Evolutionary conservation across 2,797 vertebrate genomes (phyloP), one percentile per base, ranked within the genome.

Genomic region (Pseudochirops corinnae): DNA sequence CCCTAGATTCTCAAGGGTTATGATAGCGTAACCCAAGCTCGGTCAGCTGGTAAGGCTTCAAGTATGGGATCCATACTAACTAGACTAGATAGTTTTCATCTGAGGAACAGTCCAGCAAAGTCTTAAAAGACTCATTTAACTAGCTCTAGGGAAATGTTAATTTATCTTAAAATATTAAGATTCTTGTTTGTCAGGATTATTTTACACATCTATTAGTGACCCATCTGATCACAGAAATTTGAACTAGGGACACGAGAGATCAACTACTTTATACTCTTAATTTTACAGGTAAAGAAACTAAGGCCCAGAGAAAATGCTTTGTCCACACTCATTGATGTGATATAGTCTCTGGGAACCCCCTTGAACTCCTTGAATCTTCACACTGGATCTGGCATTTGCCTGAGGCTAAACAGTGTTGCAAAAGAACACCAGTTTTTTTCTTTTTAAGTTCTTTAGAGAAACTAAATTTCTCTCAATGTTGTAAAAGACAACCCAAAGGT

Each of bases 281-380:
- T 92, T 93, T 92, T 90, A 33, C 50, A 92, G 94, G 52, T 93
- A 46, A 97, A 90, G 18, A 74, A 91, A 91, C 5, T 56, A 95
- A 93, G 96, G 92, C 53, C 56, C 31, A 67, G 90, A 50, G 26
- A 29, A 33, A 53, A 21, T 94, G 33, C 90, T 92, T 94, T 94
- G 55, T 29, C 92, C 67, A 53, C 62, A 24, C 13, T 93, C 29
- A 29, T 12, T 9, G 53, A 53, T 53, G 53, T 6, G 7, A 9
- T 53, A 53, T 53, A 53, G 7, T 53, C 53, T 53, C 53, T 53
- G 53, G 53, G 53, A 53, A 53, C 53, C 53, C 53, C 53, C 53
- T 53, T 53, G 53, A 53, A 53, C 53, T 53, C 53, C 53, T 53
- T 53, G 53, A 56, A 56, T 53, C 53, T 53, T 53, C 53, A 53